Conservation (phyloP, 2,113 vertebrate species). For the Capricornis sumatraensis region DNA sequence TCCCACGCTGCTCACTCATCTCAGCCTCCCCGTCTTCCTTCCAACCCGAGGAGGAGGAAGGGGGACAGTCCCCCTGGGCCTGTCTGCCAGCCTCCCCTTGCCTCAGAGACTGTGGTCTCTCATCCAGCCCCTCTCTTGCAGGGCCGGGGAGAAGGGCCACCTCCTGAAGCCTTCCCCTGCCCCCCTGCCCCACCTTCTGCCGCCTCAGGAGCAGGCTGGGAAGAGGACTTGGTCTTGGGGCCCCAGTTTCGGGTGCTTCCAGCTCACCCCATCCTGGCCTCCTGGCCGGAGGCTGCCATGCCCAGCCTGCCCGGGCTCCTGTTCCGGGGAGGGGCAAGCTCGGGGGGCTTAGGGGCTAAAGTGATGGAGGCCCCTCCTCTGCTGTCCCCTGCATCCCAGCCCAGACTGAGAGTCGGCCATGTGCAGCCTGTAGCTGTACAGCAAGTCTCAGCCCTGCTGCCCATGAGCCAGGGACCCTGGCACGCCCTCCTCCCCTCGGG, state of each 20-base stretch:
- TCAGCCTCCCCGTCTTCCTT: background rate
- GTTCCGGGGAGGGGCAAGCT: too few species aligned
- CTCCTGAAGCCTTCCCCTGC: background rate
- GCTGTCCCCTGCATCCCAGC: too few species aligned
- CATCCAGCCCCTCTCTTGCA: background rate
- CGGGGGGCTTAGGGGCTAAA: background rate
- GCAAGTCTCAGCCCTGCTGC: background rate
- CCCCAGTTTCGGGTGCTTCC: background rate
- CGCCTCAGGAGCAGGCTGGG: background rate
- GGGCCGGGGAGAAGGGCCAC: background rate
- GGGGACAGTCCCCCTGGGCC: background rate
- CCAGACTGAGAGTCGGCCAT: background rate
- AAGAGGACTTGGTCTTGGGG: too few species aligned
- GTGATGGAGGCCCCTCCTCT: background rate
- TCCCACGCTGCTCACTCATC: fast-evolving
- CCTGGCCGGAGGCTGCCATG: background rate
- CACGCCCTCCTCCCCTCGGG: background rate
- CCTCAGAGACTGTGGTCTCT: background rate
- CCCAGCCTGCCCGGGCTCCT: background rate
- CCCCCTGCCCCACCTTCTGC: background rate
- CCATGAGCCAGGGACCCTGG: background rate
- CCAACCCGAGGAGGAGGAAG: background rate
- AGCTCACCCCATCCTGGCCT: background rate
- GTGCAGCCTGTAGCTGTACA: background rate
- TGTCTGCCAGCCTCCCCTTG: background rate